Evolutionary conservation across 2,888 invertebrate genomes (phyloP).

Genomic region (Himalopsyche kuldschensis): DNA sequence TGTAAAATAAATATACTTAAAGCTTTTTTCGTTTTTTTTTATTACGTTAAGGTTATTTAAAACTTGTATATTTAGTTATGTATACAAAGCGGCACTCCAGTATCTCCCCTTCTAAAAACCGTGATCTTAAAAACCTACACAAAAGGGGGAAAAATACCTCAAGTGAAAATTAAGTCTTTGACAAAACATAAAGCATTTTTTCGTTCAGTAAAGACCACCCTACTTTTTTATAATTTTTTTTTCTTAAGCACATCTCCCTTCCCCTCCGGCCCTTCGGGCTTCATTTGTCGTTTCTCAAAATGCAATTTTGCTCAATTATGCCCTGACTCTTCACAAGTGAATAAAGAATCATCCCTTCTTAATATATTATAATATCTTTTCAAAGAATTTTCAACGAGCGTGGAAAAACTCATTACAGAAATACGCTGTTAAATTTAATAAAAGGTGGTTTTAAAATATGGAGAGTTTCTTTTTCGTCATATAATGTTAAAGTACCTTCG

Average conservation of each 20-base stretch:
- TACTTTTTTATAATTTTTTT: neutral
- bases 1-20: too few relatives aligned
- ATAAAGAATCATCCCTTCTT: neutral
- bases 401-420: neutral
- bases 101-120: neutral
- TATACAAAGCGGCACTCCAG: neutral
- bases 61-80: neutral
- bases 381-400: neutral
- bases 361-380: neutral
- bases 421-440: neutral
- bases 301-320: neutral
- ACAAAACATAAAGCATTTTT: neutral
- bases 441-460: neutral
- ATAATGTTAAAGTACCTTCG: neutral
- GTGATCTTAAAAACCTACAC: neutral
- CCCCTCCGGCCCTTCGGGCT: neutral
- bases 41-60: too few relatives aligned
- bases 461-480: neutral
- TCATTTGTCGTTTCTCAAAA: neutral
- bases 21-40: too few relatives aligned
- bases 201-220: neutral
- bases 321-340: neutral
- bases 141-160: neutral
- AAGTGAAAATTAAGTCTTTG: neutral
- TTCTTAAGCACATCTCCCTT: neutral